Conservation (phyloP, 2,113 vertebrate genomes). For the Poeciliopsis occidentalis region DNA sequence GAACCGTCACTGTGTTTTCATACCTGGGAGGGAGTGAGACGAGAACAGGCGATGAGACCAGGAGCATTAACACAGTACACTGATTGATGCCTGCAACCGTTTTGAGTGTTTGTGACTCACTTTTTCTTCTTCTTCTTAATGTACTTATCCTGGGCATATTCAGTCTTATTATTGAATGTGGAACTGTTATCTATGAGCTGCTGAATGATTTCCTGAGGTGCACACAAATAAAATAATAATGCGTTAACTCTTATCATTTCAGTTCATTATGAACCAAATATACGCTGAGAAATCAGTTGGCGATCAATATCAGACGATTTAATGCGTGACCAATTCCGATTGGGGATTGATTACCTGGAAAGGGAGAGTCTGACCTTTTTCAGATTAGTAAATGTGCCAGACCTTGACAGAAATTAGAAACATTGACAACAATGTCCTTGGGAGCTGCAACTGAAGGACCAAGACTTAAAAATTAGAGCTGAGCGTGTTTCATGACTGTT, state of each 20-base stretch:
- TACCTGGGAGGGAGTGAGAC: slow-evolving; percentile 79
- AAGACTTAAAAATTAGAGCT: not conserved
- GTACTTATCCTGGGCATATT: slow-evolving; percentile 97
- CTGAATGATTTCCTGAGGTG: slow-evolving; percentile 92
- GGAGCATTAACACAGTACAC: not conserved
- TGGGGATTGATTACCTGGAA: no score
- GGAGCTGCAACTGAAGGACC: not conserved
- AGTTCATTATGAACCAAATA: not conserved
- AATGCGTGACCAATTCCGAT: not conserved
- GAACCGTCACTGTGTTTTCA: slow-evolving; percentile 87
- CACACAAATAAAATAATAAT: not conserved
- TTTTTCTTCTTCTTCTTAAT: slow-evolving; percentile 99
- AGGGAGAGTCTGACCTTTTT: not conserved
- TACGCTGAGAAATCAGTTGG: not conserved
- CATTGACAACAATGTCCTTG: not conserved
- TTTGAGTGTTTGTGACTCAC: slow-evolving; percentile 80
- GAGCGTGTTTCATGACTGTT: not conserved
- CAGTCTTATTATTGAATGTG: slow-evolving; percentile 95
- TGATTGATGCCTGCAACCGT: not conserved
- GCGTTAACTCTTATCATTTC: not conserved
- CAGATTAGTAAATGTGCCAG: not conserved
- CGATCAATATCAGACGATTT: not conserved
- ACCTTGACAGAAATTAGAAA: not conserved
- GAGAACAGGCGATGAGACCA: slow-evolving; percentile 11
- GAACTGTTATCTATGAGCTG: slow-evolving; percentile 97